phyloP scores from a whole-genome alignment of 2,888 invertebrate genomes.

The Ornithoptera priamus region DNA sequence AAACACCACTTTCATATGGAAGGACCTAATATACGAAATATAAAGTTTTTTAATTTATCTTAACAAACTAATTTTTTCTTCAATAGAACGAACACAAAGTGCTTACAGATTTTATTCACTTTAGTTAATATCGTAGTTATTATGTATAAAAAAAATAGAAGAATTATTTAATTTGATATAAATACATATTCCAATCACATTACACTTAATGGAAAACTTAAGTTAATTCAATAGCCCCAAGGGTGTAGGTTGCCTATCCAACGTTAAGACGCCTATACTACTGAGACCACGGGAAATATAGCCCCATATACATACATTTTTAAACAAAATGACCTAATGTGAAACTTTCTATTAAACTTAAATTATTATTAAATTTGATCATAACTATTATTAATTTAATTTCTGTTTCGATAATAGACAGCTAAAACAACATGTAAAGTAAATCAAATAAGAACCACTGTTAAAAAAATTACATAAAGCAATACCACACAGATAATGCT shows the following conservation, averaged over 20 bases:
- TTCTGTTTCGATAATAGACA: too few relatives aligned
- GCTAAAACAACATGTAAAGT: too few relatives aligned
- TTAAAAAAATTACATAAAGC: neutral
- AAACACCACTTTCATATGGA: too few relatives aligned
- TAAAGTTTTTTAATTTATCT: neutral
- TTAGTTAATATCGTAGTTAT: too few relatives aligned
- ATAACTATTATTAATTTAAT: too few relatives aligned
- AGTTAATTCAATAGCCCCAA: constrained; percentile 53
- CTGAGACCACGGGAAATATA: constrained; percentile 22
- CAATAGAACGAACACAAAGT: too few relatives aligned
- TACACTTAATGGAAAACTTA: constrained; percentile 41
- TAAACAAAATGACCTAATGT: constrained; percentile 18
- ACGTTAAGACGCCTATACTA: constrained; percentile 30
- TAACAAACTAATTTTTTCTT: too few relatives aligned
- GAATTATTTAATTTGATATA: neutral
- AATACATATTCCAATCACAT: constrained; percentile 2
- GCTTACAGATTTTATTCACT: too few relatives aligned
- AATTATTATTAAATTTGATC: too few relatives aligned
- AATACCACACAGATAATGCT: constrained; percentile 41
- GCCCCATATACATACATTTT: constrained; percentile 21
- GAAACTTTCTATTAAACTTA: neutral
- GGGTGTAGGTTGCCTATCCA: constrained; percentile 44
- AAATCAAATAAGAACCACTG: neutral
- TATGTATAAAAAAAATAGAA: neutral
- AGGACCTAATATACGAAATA: neutral